Conservation (phyloP, 2,797 vertebrate genomes). For the Trachurus trachurus region DNA sequence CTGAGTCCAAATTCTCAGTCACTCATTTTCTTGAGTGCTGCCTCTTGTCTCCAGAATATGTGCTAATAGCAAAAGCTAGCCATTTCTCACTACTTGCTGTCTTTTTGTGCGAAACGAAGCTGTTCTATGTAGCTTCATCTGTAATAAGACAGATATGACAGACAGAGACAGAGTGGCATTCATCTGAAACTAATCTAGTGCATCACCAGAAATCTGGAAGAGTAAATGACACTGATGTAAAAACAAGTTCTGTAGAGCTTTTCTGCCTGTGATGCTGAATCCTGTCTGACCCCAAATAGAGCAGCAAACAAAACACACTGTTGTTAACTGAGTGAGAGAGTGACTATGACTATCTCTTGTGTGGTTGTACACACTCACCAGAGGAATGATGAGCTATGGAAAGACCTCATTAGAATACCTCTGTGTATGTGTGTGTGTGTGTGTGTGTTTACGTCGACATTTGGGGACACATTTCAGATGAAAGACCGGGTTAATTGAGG, state of each 20-base stretch:
- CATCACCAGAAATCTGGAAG: neutral
- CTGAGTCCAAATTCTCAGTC: no score
- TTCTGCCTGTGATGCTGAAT: neutral
- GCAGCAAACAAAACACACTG: neutral
- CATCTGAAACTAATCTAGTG: neutral
- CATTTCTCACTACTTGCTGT: neutral
- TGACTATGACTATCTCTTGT: constrained; percentile 54
- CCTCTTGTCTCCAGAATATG: neutral
- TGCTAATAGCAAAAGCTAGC: neutral
- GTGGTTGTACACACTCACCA: constrained; percentile 92
- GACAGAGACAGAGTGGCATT: no score
- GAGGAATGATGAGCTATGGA: constrained; percentile 92
- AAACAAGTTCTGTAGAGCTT: neutral
- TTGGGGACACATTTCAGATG: neutral
- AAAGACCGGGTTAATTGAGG: neutral
- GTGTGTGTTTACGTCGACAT: neutral
- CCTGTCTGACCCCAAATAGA: neutral
- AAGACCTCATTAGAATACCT: constrained; percentile 89
- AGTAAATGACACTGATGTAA: neutral
- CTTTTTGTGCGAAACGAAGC: neutral
- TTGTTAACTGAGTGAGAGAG: constrained; percentile 13
- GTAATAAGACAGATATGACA: neutral
- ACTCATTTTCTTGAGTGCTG: no score
- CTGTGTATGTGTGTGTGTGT: neutral
- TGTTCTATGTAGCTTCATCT: neutral